Evolutionary conservation across 2,797 vertebrate genomes (phyloP), one percentile per base, ranked within the genome.

Genomic region (Macropodus opercularis): DNA sequence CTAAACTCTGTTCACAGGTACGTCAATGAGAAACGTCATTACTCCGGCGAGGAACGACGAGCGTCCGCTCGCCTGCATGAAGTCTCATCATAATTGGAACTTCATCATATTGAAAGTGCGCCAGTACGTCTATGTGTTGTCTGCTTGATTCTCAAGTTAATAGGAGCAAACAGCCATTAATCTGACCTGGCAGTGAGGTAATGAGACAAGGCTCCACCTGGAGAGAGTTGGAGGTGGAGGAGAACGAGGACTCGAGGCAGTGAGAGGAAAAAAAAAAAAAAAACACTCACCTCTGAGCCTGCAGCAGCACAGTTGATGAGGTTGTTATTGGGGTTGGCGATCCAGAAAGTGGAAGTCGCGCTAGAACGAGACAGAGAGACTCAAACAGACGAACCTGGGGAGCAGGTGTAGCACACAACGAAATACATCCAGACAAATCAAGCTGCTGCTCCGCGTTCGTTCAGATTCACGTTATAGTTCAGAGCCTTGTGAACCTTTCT

Each of bases 271-370:
- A 24, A 23, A 17, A 2, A 7, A 10, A 7, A 24, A 24, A 39
- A 12, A 29, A 46, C 17, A 87, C 93, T 93, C 72, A 98, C 97
- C 93, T 98, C 96, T 0, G 97, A 98, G 58, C 95, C 96, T 2
- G 95, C 94, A 6, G 92, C 96, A 3, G 95, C 87, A 31, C 95
- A 97, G 81, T 94, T 92, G 72, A 95, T 90, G 69, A 98, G 89
- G 85, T 93, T 95, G 90, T 98, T 98, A 90, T 96, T 98, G 71
- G 95, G 96, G 81, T 98, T 97, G 72, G 95, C 94, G 55, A 96
- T 96, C 96, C 96, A 97, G 90, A 96, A 98, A 2, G 93, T 97
- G 75, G 96, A 97, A 76, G 96, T 95, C 31, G 95, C 96, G 7
- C 96, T 96, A 69, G 69, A 32, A 69, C 63, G 42, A 57, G 19